These are phyloP conservation scores for Polymixis lichenea DNA, from an alignment of 2,888 invertebrate genomes.

Conservation along the genomic window DNA sequence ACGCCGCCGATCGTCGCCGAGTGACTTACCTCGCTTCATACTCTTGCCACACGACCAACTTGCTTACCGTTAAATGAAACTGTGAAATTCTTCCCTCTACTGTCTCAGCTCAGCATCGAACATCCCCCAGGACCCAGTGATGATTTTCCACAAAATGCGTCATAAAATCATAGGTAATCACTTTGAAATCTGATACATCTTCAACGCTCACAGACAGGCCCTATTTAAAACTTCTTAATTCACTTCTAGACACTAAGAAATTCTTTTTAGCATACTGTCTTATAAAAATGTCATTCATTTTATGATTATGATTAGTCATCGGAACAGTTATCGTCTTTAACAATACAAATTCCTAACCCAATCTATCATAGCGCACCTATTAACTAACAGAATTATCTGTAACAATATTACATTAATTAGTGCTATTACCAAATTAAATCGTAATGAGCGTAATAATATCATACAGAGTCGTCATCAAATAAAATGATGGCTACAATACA, in stretches of 20 bases:
- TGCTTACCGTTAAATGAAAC: background rate
- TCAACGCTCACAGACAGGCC: too few species aligned
- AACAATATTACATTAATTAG: conserved; percentile 24
- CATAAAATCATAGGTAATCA: too few species aligned
- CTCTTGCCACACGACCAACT: background rate
- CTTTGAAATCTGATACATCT: background rate
- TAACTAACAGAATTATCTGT: conserved; percentile 20
- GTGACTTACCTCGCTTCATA: background rate
- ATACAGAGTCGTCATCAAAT: conserved; percentile 7
- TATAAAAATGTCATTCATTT: too few species aligned
- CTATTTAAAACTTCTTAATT: too few species aligned
- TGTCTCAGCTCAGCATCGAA: background rate
- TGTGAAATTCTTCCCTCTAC: background rate
- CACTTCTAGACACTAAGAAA: too few species aligned
- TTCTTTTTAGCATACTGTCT: too few species aligned
- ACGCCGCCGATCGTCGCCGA: background rate
- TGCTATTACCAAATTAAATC: conserved; percentile 49
- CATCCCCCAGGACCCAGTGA: background rate
- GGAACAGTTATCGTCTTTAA: background rate
- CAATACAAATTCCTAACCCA: conserved; percentile 12
- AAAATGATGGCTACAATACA: conserved; percentile 16
- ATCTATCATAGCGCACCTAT: background rate
- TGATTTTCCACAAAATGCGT: background rate
- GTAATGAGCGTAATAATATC: conserved; percentile 25
- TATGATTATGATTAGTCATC: background rate